Conservation (phyloP, 2,113 vertebrate species). For the Triplophysa dalaica region DNA sequence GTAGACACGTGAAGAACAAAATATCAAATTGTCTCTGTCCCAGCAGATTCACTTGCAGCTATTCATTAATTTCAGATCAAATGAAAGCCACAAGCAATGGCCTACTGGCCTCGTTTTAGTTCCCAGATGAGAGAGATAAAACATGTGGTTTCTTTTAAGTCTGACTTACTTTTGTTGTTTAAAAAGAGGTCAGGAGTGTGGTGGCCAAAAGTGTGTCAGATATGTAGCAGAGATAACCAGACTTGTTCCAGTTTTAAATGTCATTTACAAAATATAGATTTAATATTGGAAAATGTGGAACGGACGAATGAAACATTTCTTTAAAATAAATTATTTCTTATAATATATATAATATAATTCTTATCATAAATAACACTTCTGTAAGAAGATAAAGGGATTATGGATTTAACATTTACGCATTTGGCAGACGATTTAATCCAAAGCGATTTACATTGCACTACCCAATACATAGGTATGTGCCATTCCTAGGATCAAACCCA, state of each 20-base stretch:
- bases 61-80: conserved; percentile 77
- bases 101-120: conserved; percentile 77
- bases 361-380: too few species aligned
- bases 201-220: conserved; percentile 70
- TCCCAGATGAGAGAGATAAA: conserved; percentile 64
- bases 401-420: too few species aligned
- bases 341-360: too few species aligned
- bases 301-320: neutral
- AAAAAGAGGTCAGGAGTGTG: conserved; percentile 55
- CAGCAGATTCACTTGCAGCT: conserved; percentile 69
- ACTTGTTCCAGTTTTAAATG: conserved; percentile 41
- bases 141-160: conserved; percentile 80
- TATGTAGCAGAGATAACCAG: conserved; percentile 35
- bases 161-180: conserved; percentile 76
- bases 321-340: too few species aligned
- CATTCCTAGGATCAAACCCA: too few species aligned
- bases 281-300: neutral
- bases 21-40: conserved; percentile 78
- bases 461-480: too few species aligned
- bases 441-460: too few species aligned
- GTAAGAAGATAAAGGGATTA: too few species aligned
- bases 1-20: conserved; percentile 63
- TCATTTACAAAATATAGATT: too few species aligned
- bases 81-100: conserved; percentile 75
- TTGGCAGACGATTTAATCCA: too few species aligned